Conservation (phyloP, 2,113 vertebrate genomes). For the Dromaius novaehollandiae region DNA sequence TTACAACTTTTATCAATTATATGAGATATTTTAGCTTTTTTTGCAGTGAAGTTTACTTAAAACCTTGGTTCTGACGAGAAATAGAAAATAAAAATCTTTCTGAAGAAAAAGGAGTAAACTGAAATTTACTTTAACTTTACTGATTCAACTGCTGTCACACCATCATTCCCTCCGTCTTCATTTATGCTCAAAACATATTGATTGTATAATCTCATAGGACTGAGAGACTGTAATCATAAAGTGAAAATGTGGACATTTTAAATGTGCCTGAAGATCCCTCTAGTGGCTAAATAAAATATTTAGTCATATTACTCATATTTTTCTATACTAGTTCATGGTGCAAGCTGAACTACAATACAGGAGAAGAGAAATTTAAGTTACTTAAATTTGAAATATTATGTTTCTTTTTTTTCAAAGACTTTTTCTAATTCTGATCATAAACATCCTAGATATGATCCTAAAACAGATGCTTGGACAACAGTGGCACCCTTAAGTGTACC, state of each 20-base stretch:
- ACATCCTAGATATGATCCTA: conserved; percentile 89
- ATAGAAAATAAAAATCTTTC: not conserved
- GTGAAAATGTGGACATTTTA: not conserved
- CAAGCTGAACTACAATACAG: fast-evolving
- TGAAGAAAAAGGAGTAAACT: not conserved
- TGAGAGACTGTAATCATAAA: not conserved
- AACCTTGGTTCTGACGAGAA: not conserved
- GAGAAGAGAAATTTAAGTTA: not conserved
- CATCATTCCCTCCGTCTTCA: not conserved
- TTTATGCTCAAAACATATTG: not conserved
- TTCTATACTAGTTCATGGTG: fast-evolving
- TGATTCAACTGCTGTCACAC: not conserved
- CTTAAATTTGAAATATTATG: not conserved
- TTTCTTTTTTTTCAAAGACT: not conserved
- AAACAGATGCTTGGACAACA: conserved; percentile 93
- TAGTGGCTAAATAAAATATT: conserved; percentile 20
- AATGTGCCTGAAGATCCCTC: conserved; percentile 4
- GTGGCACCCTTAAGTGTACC: conserved; percentile 90
- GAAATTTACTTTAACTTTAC: not conserved
- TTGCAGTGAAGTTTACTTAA: not conserved
- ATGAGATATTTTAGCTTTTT: not conserved
- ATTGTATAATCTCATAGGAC: not conserved
- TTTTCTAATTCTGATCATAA: not conserved
- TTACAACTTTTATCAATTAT: not conserved
- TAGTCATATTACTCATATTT: not conserved